A percentile compares a stretch with the other conserved stretches of the same genome.
phyloP scores from a whole-genome alignment of 1,140 invertebrate genomes.

The Zaprionus lachaisei region DNA sequence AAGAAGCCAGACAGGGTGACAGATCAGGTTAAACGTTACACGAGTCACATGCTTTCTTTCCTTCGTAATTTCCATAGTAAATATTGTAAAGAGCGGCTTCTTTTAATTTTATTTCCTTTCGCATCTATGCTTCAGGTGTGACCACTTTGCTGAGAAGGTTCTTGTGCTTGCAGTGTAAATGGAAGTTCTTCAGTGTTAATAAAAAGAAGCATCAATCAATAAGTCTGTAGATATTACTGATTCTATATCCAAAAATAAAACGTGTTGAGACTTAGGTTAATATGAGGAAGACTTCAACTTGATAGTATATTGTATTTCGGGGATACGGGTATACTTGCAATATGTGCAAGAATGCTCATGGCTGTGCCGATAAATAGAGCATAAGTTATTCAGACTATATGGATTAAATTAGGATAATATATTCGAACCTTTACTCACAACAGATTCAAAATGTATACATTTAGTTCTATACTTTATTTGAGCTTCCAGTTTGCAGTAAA shows the following conservation, averaged over 20 bases:
- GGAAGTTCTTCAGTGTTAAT: no score
- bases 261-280: no score
- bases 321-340: no score
- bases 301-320: no score
- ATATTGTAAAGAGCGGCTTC: neutral
- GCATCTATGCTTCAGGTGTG: neutral
- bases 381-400: neutral
- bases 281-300: no score
- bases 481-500: neutral
- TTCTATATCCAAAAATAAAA: no score
- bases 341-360: no score
- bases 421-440: neutral
- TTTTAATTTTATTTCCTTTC: no score
- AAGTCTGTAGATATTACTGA: neutral
- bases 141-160: neutral
- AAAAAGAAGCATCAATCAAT: neutral
- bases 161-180: neutral
- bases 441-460: neutral
- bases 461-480: neutral
- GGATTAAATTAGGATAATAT: neutral
- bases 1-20: neutral
- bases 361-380: no score
- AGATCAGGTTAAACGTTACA: neutral
- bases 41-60: neutral
- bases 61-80: neutral